phyloP scores from a whole-genome alignment of 2,797 vertebrate species.

The Tiaroga cobitis region DNA sequence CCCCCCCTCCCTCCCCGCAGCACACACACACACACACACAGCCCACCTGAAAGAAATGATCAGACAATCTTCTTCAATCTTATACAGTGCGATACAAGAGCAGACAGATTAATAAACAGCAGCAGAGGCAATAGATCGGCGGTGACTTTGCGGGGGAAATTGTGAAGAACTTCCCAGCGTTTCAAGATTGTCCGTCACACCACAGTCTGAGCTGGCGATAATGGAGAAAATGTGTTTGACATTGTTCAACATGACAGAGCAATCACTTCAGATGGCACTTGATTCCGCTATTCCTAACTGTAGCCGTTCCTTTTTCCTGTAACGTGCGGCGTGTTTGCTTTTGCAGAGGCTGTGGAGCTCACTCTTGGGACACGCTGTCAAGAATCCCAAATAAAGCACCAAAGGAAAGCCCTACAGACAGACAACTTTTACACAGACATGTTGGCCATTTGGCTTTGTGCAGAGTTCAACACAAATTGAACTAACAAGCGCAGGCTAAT shows the following conservation, averaged over 20 bases:
- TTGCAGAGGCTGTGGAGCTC: background rate
- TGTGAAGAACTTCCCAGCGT: slow-evolving; percentile 33
- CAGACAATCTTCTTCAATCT: slow-evolving; percentile 74
- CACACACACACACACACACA: slow-evolving; percentile 51
- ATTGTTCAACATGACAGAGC: slow-evolving; percentile 36
- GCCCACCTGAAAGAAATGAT: slow-evolving; percentile 68
- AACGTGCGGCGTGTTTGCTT: slow-evolving; percentile 1
- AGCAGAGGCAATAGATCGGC: slow-evolving; percentile 26
- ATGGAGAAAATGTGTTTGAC: slow-evolving; percentile 53
- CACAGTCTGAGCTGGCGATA: slow-evolving; percentile 22
- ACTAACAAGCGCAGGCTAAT: background rate
- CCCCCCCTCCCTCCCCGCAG: slow-evolving; percentile 24
- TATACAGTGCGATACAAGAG: slow-evolving; percentile 75
- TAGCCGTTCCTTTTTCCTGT: background rate
- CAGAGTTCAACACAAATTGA: slow-evolving; percentile 26
- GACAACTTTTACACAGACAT: background rate
- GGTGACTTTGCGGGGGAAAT: slow-evolving; percentile 43
- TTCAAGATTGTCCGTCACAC: slow-evolving; percentile 50
- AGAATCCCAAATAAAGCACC: slow-evolving; percentile 18
- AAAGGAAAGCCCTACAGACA: background rate
- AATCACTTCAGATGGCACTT: slow-evolving; percentile 48
- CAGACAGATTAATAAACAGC: slow-evolving; percentile 56
- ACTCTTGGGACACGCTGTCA: background rate
- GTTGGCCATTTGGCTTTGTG: slow-evolving; percentile 7
- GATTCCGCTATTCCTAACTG: slow-evolving; percentile 29